Evolutionary conservation across 2,797 vertebrate genomes (phyloP).

Genomic region (Coccyzus lansbergi): DNA sequence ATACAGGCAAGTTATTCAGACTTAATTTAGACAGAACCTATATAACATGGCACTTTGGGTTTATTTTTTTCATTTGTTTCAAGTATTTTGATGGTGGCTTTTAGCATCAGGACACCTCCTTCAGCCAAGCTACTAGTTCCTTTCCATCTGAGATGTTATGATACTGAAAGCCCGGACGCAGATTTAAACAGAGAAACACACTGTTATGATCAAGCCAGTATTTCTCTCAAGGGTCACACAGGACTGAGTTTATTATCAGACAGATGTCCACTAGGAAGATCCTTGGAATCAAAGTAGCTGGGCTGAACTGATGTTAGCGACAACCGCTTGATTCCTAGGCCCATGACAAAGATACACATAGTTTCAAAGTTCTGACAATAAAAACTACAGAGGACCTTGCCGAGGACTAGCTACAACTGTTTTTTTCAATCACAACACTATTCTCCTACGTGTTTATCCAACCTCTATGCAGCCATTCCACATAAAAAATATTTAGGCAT

Average conservation of each 20-base stretch:
- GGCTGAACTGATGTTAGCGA: background rate
- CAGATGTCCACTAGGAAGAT: background rate
- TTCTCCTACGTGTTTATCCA: background rate
- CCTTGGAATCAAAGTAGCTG: background rate
- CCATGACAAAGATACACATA: background rate
- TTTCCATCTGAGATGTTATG: background rate
- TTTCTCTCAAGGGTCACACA: background rate
- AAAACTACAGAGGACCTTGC: background rate
- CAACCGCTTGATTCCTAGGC: background rate
- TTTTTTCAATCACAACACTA: background rate
- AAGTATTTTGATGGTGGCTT: background rate
- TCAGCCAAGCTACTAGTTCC: background rate
- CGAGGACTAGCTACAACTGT: background rate
- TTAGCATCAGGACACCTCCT: background rate
- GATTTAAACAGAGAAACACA: background rate
- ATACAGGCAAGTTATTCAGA: background rate
- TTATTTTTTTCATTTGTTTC: background rate
- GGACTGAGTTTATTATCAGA: background rate
- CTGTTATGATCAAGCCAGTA: background rate
- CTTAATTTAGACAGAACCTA: background rate
- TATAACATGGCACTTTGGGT: rapidly evolving
- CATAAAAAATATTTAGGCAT: background rate
- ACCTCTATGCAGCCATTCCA: background rate
- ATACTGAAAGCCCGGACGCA: background rate
- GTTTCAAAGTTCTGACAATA: background rate